phyloP scores from a whole-genome alignment of 2,113 vertebrate species.

The Dipodomys ordii region DNA sequence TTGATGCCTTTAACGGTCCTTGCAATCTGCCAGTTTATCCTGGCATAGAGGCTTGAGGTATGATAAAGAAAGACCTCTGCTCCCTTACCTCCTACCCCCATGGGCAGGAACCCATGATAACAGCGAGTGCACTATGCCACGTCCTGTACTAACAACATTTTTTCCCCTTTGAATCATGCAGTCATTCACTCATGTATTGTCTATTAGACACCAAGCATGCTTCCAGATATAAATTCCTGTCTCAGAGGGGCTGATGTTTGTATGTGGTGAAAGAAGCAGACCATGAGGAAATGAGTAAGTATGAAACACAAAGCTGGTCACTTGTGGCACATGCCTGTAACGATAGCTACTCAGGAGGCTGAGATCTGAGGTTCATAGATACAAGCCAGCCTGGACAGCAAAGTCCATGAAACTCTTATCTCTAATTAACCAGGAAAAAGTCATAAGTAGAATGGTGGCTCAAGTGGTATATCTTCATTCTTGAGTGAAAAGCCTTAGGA shows the following conservation, averaged over 20 bases:
- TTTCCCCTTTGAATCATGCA: neutral
- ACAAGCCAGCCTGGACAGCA: no score
- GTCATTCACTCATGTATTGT: neutral
- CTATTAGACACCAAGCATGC: neutral
- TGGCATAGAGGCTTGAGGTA: neutral
- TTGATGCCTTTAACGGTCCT: neutral
- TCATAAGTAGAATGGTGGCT: no score
- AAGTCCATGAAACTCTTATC: no score
- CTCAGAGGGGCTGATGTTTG: neutral
- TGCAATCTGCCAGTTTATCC: neutral
- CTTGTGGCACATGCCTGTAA: no score
- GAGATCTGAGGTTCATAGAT: no score
- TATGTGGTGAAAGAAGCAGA: neutral
- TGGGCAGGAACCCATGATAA: neutral
- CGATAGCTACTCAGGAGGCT: no score
- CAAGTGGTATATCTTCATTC: no score
- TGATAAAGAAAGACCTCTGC: neutral
- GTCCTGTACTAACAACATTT: neutral
- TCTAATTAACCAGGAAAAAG: no score
- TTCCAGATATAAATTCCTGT: neutral
- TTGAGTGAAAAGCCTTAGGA: no score
- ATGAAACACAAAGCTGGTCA: neutral
- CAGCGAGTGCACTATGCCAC: neutral
- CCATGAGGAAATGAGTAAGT: neutral
- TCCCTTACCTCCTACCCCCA: neutral